These are phyloP conservation scores for Micromesistius poutassou DNA, from an alignment of 2,797 vertebrate genomes.

Conservation along the genomic window DNA sequence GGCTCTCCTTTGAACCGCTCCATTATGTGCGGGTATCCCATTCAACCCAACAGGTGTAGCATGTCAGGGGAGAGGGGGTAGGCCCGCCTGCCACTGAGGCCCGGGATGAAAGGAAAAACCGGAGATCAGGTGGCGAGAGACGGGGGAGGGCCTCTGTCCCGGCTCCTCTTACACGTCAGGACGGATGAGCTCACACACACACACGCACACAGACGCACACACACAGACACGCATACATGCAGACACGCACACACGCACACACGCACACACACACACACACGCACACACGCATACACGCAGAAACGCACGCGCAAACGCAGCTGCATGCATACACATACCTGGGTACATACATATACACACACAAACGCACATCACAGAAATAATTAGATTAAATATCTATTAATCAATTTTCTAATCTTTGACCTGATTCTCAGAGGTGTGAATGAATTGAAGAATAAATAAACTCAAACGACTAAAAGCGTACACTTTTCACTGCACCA, in stretches of 20 bases:
- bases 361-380: too few relatives aligned
- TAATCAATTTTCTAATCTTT: too few relatives aligned
- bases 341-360: background rate
- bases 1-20: slow-evolving; percentile 57
- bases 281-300: background rate
- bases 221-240: slow-evolving; percentile 14
- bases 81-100: slow-evolving; percentile 54
- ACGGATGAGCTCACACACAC: background rate
- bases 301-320: background rate
- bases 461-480: too few relatives aligned
- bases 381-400: too few relatives aligned
- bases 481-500: too few relatives aligned
- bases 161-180: slow-evolving; percentile 9
- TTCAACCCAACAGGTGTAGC: slow-evolving; percentile 61
- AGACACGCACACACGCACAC: background rate
- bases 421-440: too few relatives aligned
- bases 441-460: too few relatives aligned
- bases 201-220: background rate
- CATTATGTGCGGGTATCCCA: slow-evolving; percentile 60
- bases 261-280: background rate
- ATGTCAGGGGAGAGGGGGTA: slow-evolving; percentile 47
- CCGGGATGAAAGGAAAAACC: slow-evolving; percentile 48
- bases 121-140: slow-evolving; percentile 30
- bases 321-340: background rate
- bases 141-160: background rate